Evolutionary conservation across 2,113 vertebrate species (phyloP).

Genomic region (Gnathonemus longibarbis): DNA sequence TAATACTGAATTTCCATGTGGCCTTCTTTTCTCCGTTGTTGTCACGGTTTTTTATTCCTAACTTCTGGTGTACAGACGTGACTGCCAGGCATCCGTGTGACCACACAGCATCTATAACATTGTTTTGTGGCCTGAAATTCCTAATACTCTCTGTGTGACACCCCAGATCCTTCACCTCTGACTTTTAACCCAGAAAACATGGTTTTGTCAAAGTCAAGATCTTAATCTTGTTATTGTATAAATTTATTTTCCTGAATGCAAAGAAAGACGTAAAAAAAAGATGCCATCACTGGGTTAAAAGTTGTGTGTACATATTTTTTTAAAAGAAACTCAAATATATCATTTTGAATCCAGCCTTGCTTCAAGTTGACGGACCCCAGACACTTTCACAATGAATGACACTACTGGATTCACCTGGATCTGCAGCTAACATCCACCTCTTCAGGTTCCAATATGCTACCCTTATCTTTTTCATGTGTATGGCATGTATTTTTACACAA

Average conservation of each 20-base stretch:
- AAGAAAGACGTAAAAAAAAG: neutral
- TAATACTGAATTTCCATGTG: constrained; percentile 46
- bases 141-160: constrained; percentile 42
- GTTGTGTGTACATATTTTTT: constrained; percentile 45
- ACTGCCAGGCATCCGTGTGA: constrained; percentile 51
- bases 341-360: constrained; percentile 44
- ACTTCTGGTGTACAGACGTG: constrained; percentile 47
- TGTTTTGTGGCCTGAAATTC: constrained; percentile 43
- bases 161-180: constrained; percentile 44
- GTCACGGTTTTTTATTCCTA: constrained; percentile 50
- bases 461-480: neutral
- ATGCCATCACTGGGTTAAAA: constrained; percentile 37
- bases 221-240: neutral
- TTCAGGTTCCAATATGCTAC: neutral
- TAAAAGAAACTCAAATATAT: constrained; percentile 11
- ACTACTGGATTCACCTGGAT: neutral
- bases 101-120: constrained; percentile 43
- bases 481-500: neutral
- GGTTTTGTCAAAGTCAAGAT: constrained; percentile 13
- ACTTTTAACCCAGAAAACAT: constrained; percentile 41
- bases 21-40: constrained; percentile 57
- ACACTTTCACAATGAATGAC: neutral
- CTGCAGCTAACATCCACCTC: neutral
- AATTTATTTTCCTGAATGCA: constrained; percentile 6
- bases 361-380: constrained; percentile 50